Base-by-base conservation (phyloP, 1,140 invertebrate species). In the Megathymus violae region DNA sequence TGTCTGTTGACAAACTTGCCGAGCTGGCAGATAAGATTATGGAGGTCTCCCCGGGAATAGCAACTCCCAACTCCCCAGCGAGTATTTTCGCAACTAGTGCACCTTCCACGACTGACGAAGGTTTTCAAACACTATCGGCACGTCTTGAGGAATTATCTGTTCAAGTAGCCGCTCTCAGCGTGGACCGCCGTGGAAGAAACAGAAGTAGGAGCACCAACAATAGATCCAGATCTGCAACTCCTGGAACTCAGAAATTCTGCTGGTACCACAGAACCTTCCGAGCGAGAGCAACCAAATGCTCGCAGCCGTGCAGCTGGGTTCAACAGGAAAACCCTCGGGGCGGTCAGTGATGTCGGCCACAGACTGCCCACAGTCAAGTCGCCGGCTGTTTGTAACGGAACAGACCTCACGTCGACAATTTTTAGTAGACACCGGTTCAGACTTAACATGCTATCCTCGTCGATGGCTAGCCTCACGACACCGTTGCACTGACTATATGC, bases 231-330 rank as follows among this genome's bases (percentile, higher is more conserved):
- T n/a, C n/a, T n/a, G n/a, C n/a, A n/a, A n/a, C n/a, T n/a, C 2
- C 19, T 3, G 5, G 19, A 22, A 3, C n/a, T n/a, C n/a, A 22
- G 1, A 27, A 27, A 13, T 2, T 13, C 19, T 66, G 64, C 17
- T 66, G 48, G 40, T 66, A 66, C 25, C 64, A 66, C 17, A n/a
- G n/a, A 9, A 61, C 22, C n/a, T 66, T 41, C 22, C 50, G 58
- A 5, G 10, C 0, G 19, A 54, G 22, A n/a, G 56, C 64, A 5
- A 16, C 5, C 0, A 54, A 47, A 15, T 66, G 64, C 50, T 31
- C 19, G 1, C n/a, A 41, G 4, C 64, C 64, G 0, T 66, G 64
- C 22, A 27, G 10, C n/a, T 67, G 44, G 36, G n/a, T n/a, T n/a
- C n/a, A 6, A 13, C n/a, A 48, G 47, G 64, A 31, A 61, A 66